Percentiles rank a stretch among this genome's conserved stretches.
Evolutionary conservation across 2,888 invertebrate genomes (phyloP).

Genomic region (Lithodes maja): DNA sequence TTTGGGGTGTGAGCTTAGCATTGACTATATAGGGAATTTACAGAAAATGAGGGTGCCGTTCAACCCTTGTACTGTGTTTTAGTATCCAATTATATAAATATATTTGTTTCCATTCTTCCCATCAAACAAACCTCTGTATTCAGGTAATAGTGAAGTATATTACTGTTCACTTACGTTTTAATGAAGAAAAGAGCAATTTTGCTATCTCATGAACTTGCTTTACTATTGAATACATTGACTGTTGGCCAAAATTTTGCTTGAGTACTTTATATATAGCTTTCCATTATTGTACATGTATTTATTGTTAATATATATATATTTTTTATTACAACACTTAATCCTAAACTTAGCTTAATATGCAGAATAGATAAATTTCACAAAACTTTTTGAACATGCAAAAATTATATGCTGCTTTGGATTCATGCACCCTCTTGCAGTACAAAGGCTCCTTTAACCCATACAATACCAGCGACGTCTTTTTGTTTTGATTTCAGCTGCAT

Average conservation of each 20-base stretch:
- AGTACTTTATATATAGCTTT: no score
- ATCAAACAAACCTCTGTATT: neutral
- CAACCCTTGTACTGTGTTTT: constrained; percentile 11
- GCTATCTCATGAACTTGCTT: no score
- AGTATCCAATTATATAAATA: neutral
- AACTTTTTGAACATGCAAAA: constrained; percentile 55
- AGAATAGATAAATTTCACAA: constrained; percentile 62
- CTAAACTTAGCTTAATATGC: constrained; percentile 64
- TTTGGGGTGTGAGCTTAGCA: neutral
- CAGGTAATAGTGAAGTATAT: neutral
- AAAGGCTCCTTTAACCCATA: constrained; percentile 33
- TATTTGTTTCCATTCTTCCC: neutral
- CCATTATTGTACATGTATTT: neutral
- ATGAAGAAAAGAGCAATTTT: neutral
- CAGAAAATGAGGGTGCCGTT: neutral
- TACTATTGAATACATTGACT: neutral
- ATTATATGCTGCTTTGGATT: constrained; percentile 41
- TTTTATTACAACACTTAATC: constrained; percentile 49
- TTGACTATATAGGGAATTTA: neutral
- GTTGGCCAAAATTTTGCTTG: neutral
- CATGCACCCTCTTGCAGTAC: constrained; percentile 58
- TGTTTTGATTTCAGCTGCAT: no score
- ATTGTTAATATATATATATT: neutral
- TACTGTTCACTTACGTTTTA: neutral
- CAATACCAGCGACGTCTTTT: no score